Percentiles rank a stretch among this genome's conserved stretches.
These are phyloP conservation scores for Hapalemur alaotrensis DNA, from an alignment of 2,797 vertebrate genomes.

Conservation along the genomic window DNA sequence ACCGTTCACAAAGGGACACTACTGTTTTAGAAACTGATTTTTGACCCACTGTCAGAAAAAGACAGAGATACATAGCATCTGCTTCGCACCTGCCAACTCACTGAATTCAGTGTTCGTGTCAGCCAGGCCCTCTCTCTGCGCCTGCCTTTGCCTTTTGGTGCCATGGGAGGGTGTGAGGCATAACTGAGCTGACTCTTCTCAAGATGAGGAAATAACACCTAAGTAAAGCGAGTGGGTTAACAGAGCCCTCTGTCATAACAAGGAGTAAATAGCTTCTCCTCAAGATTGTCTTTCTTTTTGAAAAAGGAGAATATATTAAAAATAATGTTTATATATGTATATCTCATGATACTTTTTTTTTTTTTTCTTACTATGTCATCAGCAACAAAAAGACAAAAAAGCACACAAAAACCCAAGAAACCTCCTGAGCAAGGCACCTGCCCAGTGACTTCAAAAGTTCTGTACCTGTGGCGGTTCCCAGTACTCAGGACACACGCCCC, in stretches of 20 bases:
- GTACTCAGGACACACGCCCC: background rate
- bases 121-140: background rate
- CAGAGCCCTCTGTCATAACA: background rate
- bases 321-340: no score
- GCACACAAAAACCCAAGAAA: background rate
- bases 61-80: background rate
- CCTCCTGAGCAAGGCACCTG: background rate
- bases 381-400: background rate
- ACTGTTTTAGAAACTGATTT: background rate
- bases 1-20: background rate
- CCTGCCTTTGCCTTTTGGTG: background rate
- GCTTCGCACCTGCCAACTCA: background rate
- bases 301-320: background rate
- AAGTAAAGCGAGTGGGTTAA: background rate
- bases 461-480: background rate
- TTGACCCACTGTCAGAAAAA: background rate
- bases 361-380: background rate
- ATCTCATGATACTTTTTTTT: background rate
- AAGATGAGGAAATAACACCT: background rate
- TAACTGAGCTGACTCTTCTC: background rate
- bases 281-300: background rate
- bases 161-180: background rate
- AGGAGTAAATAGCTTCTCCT: background rate
- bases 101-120: background rate
- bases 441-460: background rate